These are phyloP conservation scores for Podargus strigoides DNA, from an alignment of 2,797 vertebrate genomes.

Conservation along the genomic window DNA sequence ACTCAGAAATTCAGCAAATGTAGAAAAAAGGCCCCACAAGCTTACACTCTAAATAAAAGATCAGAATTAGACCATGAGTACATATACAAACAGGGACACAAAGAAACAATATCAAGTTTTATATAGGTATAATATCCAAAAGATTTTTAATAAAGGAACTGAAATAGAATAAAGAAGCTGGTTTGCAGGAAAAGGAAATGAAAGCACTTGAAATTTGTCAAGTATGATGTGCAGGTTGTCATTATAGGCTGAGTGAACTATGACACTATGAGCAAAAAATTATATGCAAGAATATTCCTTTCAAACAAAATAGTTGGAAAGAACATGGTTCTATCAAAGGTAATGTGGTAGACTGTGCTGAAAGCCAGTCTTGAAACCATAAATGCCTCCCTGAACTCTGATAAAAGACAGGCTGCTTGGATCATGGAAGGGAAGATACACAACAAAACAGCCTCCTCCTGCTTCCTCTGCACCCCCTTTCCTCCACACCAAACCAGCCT, in stretches of 20 bases:
- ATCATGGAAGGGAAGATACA: neutral
- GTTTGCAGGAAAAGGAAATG: neutral
- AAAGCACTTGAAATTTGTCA: neutral
- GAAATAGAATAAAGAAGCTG: neutral
- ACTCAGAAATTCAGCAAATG: neutral
- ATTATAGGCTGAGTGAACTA: neutral
- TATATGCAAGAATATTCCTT: neutral
- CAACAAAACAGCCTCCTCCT: neutral
- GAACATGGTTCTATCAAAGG: neutral
- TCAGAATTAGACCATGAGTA: neutral
- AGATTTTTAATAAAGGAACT: neutral
- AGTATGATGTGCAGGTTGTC: neutral
- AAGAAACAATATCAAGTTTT: neutral
- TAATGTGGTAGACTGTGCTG: neutral
- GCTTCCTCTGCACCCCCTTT: rapidly evolving
- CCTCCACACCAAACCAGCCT: neutral
- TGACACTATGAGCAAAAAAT: neutral
- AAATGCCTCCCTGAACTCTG: neutral
- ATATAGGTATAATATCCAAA: neutral
- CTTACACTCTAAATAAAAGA: neutral
- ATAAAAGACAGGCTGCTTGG: neutral
- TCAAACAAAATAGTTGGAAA: neutral
- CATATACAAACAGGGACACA: neutral
- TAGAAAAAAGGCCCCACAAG: neutral
- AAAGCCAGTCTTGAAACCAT: neutral